phyloP scores from a whole-genome alignment of 2,888 invertebrate species.

The Cyrtodaria siliqua region DNA sequence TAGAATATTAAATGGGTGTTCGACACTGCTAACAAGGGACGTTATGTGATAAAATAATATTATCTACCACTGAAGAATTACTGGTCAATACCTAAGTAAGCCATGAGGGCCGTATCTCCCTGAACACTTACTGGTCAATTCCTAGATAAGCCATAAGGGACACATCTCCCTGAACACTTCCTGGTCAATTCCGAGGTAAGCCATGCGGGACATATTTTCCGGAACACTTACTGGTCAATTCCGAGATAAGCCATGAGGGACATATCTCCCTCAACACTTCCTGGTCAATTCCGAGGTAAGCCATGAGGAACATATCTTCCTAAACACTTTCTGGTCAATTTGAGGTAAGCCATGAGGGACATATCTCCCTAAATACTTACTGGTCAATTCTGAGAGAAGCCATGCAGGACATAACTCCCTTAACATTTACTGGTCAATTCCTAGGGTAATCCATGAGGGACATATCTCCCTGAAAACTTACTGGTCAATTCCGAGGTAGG shows the following conservation, averaged over 20 bases:
- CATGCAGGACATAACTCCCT: too few species aligned
- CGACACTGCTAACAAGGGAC: too few species aligned
- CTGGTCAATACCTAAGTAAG: conserved; percentile 92
- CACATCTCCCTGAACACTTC: too few species aligned
- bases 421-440: too few species aligned
- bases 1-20: too few species aligned
- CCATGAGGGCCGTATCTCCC: conserved; percentile 93
- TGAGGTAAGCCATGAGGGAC: conserved; percentile 92
- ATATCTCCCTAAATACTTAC: too few species aligned
- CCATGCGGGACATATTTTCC: conserved; percentile 90
- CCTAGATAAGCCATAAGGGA: too few species aligned
- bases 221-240: conserved; percentile 90
- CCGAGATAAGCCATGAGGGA: conserved; percentile 93
- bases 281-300: conserved; percentile 93
- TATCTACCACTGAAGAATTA: conserved; percentile 90
- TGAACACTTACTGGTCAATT: too few species aligned
- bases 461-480: conserved; percentile 90
- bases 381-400: too few species aligned
- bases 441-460: too few species aligned
- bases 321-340: conserved; percentile 92
- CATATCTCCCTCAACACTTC: conserved; percentile 90
- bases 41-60: too few species aligned
- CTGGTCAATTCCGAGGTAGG: conserved; percentile 93
- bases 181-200: too few species aligned
- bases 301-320: conserved; percentile 92